Conservation (phyloP, 2,113 vertebrate genomes). For the Gracilinanus agilis region DNA sequence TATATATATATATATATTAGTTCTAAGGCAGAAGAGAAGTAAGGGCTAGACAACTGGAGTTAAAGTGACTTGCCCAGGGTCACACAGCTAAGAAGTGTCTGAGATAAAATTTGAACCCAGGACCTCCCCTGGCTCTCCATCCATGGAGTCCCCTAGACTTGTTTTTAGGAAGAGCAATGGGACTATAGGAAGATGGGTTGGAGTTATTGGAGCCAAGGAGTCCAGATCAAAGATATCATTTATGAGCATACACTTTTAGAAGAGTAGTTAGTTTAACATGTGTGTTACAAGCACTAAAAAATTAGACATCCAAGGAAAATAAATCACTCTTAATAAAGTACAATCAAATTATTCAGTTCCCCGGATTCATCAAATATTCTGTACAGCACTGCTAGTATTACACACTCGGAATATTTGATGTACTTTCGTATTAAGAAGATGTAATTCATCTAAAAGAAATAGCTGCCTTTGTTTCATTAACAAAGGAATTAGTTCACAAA, state of each 20-base stretch:
- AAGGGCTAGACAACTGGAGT: too few relatives aligned
- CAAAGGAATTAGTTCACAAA: background rate
- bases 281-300: background rate
- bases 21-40: too few relatives aligned
- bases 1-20: too few relatives aligned
- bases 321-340: background rate
- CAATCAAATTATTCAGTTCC: background rate
- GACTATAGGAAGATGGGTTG: background rate
- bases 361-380: background rate
- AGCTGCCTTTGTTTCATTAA: background rate
- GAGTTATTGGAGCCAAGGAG: background rate
- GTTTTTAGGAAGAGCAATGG: background rate
- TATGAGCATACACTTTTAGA: background rate
- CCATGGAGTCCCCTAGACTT: background rate
- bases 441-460: slow-evolving; percentile 3
- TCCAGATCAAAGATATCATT: background rate
- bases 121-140: too few relatives aligned
- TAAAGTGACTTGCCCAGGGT: too few relatives aligned
- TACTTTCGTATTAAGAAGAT: background rate
- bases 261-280: background rate
- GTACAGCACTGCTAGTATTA: background rate
- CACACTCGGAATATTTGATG: background rate
- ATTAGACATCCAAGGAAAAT: background rate
- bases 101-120: too few relatives aligned
- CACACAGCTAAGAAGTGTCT: too few relatives aligned